A percentile compares a stretch with the other conserved stretches of the same genome.
phyloP scores from a whole-genome alignment of 2,113 vertebrate species.

The Brevimyrus niger region DNA sequence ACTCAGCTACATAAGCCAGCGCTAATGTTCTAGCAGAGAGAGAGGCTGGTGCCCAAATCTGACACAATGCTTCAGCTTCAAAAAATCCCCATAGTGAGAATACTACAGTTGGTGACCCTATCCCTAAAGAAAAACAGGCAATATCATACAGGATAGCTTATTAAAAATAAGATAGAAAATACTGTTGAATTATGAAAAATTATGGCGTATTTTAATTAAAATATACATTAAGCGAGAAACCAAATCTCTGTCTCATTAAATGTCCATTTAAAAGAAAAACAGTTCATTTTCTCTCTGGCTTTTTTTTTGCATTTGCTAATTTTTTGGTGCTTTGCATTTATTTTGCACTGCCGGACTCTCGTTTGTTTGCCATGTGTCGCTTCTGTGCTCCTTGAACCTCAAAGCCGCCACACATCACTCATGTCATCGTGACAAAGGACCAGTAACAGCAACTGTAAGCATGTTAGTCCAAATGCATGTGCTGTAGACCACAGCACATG shows the following conservation, averaged over 20 bases:
- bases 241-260: background rate
- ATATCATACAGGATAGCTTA: background rate
- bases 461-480: background rate
- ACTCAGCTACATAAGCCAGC: background rate
- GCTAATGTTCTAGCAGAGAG: background rate
- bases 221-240: background rate
- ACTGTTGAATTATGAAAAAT: background rate
- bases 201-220: background rate
- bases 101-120: background rate
- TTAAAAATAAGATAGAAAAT: background rate
- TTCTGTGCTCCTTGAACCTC: background rate
- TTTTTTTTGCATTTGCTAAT: background rate
- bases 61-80: background rate
- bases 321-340: background rate
- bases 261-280: background rate
- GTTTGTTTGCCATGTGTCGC: background rate
- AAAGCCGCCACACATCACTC: background rate
- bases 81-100: background rate
- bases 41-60: background rate
- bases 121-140: background rate
- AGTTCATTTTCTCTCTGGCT: background rate
- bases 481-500: background rate
- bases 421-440: background rate
- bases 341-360: background rate
- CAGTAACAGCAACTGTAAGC: background rate